Base-by-base conservation (phyloP, 2,888 invertebrate genomes). In the Parelbella ahira region DNA sequence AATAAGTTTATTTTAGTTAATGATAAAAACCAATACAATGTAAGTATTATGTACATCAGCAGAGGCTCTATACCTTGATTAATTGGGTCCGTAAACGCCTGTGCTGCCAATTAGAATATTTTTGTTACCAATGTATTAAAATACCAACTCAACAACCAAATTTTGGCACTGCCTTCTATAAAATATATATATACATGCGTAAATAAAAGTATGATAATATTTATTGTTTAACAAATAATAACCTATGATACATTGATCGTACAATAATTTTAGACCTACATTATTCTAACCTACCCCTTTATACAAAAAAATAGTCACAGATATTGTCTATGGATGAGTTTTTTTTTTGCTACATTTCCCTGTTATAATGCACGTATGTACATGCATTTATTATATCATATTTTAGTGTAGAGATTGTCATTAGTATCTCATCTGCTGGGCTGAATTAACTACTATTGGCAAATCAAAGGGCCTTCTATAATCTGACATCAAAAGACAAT, bases 151-250 rank as follows among this genome's bases (percentile, higher is more conserved):
- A 15, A 6, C 8, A 24, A 28, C 28, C 8, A 44, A 43, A 47
- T 45, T 45, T 47, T 57, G 58, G 63, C 57, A 48, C 57, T 54
- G 56, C 50, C 51, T 38, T 20, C 20, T 9, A 42, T 8, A 13
- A 21, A 25, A 28, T 48, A 48, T 9, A 37, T 29, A 5, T 6
- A 37, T 10, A 43, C 7, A 41, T 39, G 36, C 33, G 36, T 25
- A 37, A 36, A 18, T 11, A 44, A 10, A 34, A n/a, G 24, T 20
- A 38, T 13, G 1, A n/a, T 25, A 28, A 18, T 18, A 38, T 30
- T 3, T 6, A 15, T 37, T 21, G 24, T 11, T 7, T 29, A 23
- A 24, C 15, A 10, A 30, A 18, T n/a, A 30, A 38, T 38, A 38
- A 37, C 15, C n/a, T 38, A 38, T 38, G 13, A 44, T 41, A 34